Evolutionary conservation across 2,797 vertebrate genomes (phyloP).

Genomic region (Carduelis carduelis): DNA sequence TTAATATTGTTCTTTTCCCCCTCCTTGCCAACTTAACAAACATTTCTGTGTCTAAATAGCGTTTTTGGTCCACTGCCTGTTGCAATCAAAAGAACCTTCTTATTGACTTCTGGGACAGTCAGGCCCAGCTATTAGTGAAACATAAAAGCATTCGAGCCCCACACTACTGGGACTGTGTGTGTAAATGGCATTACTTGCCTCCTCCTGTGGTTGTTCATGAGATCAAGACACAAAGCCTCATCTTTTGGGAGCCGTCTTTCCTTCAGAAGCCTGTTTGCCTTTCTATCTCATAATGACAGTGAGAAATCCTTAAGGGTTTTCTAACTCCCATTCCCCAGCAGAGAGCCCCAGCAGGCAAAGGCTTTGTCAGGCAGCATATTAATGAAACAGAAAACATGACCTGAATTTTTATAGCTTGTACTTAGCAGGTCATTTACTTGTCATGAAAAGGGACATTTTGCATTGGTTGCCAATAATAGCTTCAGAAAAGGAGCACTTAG

Average conservation of each 20-base stretch:
- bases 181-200: conserved; percentile 37
- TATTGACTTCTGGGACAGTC: conserved; percentile 27
- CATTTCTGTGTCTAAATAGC: background rate
- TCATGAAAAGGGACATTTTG: conserved; percentile 54
- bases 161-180: background rate
- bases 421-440: conserved; percentile 58
- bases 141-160: background rate
- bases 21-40: background rate
- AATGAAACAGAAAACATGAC: conserved; percentile 64
- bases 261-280: conserved; percentile 38
- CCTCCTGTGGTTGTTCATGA: conserved; percentile 14
- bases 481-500: conserved; percentile 46
- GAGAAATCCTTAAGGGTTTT: conserved; percentile 61
- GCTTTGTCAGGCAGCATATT: conserved; percentile 59
- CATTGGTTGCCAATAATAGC: conserved; percentile 46
- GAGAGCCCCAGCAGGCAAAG: conserved; percentile 52
- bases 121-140: background rate
- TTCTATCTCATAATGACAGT: conserved; percentile 43
- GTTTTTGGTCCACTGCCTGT: conserved; percentile 14
- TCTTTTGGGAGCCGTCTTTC: conserved; percentile 32
- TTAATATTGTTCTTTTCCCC: background rate
- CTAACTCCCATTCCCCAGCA: conserved; percentile 14
- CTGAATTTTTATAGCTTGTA: conserved; percentile 63
- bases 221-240: conserved; percentile 38
- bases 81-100: conserved; percentile 26